Conservation (phyloP, 2,888 invertebrate species). For the Rhorus exstirpatorius region DNA sequence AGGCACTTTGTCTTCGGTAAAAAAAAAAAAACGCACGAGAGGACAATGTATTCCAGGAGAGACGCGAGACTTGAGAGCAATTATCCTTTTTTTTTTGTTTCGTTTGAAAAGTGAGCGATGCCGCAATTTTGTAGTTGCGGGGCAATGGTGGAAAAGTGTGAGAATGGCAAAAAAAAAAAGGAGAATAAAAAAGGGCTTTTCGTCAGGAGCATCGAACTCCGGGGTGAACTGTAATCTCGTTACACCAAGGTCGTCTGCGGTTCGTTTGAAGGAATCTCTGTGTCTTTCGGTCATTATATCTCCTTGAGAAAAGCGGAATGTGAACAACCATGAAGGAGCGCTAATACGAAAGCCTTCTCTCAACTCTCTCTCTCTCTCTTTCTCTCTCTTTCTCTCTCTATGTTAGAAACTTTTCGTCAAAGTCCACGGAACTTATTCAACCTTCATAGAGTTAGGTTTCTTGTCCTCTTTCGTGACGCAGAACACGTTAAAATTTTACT, state of each 20-base stretch:
- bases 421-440: constrained; percentile 12
- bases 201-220: constrained; percentile 45
- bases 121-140: constrained; percentile 17
- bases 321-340: constrained; percentile 17
- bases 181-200: constrained; percentile 24
- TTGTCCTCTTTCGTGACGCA: background rate
- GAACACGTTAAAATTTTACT: no score
- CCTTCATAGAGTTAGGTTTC: background rate
- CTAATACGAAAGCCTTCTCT: constrained; percentile 25
- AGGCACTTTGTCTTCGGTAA: constrained; percentile 38
- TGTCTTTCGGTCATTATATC: constrained; percentile 41
- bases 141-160: constrained; percentile 33
- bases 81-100: constrained; percentile 59
- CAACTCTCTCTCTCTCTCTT: no score
- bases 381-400: no score
- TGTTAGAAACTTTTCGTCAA: constrained; percentile 35
- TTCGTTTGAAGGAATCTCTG: constrained; percentile 38
- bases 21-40: constrained; percentile 27
- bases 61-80: constrained; percentile 34
- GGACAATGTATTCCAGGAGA: constrained; percentile 37
- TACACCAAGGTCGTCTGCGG: constrained; percentile 56
- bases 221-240: constrained; percentile 47
- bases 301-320: constrained; percentile 48
- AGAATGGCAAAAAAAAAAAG: background rate
- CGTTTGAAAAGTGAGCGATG: constrained; percentile 53